Evolutionary conservation across 2,113 vertebrate genomes (phyloP).

Genomic region (Stomatorhinus ivindoensis): DNA sequence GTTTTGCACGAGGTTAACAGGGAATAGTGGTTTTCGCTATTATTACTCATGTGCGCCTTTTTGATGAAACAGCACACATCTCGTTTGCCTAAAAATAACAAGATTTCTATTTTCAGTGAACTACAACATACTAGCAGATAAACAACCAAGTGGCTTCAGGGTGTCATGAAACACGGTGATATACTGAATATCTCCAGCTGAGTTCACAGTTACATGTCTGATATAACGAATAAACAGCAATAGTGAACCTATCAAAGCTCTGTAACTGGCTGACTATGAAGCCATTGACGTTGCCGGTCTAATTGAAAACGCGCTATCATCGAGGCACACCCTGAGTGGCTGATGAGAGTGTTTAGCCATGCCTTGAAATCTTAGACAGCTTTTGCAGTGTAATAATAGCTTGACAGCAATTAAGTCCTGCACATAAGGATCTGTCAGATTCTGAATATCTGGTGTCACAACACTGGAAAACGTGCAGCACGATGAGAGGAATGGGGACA

Average conservation of each 20-base stretch:
- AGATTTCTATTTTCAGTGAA: neutral
- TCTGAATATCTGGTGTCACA: slow-evolving; percentile 32
- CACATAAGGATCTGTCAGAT: slow-evolving; percentile 23
- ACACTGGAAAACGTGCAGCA: slow-evolving; percentile 24
- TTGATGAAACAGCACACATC: neutral
- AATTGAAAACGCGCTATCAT: neutral
- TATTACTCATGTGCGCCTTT: neutral
- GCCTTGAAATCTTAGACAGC: slow-evolving; percentile 8
- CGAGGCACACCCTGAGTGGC: neutral
- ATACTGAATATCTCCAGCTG: neutral
- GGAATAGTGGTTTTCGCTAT: neutral
- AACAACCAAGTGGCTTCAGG: neutral
- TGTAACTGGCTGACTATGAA: neutral
- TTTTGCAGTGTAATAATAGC: neutral
- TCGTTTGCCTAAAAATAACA: neutral
- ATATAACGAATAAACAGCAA: neutral
- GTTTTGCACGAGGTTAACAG: neutral
- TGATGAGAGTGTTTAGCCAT: neutral
- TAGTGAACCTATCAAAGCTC: neutral
- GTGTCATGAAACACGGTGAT: neutral
- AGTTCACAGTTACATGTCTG: neutral
- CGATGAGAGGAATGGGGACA: neutral
- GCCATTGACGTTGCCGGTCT: neutral
- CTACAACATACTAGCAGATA: neutral
- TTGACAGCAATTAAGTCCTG: slow-evolving; percentile 19